phyloP scores from a whole-genome alignment of 2,113 vertebrate species.

The Columba janthina region DNA sequence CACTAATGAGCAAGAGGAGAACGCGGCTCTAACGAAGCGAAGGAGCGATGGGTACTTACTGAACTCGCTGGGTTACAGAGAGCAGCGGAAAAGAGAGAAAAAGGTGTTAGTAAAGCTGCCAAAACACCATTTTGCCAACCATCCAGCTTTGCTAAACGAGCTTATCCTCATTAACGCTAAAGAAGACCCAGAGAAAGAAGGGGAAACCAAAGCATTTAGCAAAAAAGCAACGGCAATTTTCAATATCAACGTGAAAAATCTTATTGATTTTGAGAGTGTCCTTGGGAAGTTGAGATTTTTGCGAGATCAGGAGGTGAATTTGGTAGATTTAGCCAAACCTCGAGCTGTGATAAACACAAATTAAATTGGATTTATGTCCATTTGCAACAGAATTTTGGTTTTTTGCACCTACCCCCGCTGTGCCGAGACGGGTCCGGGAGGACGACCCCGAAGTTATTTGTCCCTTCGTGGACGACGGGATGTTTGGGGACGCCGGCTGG shows the following conservation, averaged over 20 bases:
- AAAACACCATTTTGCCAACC: too few species aligned
- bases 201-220: neutral
- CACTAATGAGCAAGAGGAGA: neutral
- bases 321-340: neutral
- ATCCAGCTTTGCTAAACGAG: neutral
- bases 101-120: constrained; percentile 62
- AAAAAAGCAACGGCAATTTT: neutral
- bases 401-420: constrained; percentile 83
- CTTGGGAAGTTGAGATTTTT: neutral
- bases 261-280: neutral
- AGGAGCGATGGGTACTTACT: constrained; percentile 70
- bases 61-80: constrained; percentile 73
- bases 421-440: constrained; percentile 78
- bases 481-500: constrained; percentile 76
- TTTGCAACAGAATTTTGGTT: neutral
- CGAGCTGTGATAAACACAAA: neutral
- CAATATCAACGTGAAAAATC: rapidly evolving
- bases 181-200: neutral
- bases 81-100: constrained; percentile 75
- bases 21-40: neutral
- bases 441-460: constrained; percentile 86
- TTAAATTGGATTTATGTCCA: neutral
- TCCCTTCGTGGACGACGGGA: constrained; percentile 74
- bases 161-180: too few species aligned
- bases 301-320: neutral